Percentiles rank a stretch among this genome's conserved stretches.
Conservation (phyloP, 2,888 invertebrate species). For the Herminia tarsipennalis region DNA sequence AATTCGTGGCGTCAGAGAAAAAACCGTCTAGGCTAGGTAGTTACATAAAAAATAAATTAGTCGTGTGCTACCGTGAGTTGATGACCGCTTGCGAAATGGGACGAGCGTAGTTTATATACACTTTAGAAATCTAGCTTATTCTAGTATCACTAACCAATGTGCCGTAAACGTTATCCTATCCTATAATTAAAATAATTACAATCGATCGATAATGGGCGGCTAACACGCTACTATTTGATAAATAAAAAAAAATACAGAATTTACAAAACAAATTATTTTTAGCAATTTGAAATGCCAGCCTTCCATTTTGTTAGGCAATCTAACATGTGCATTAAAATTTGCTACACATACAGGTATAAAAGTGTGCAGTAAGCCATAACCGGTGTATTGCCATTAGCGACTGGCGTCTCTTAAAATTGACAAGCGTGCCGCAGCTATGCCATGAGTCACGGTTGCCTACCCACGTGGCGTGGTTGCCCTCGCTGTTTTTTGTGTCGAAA, state of each 20-base stretch:
- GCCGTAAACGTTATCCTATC: conserved; percentile 17
- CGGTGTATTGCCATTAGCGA: conserved; percentile 27
- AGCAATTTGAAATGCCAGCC: too few relatives aligned
- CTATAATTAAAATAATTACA: conserved; percentile 17
- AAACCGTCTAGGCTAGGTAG: conserved; percentile 44
- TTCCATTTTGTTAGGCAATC: not conserved
- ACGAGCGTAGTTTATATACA: conserved; percentile 5
- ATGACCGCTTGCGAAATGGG: conserved; percentile 10
- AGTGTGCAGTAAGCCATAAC: conserved; percentile 29
- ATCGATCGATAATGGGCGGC: conserved; percentile 11
- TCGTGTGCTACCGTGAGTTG: conserved; percentile 5
- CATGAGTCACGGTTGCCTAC: conserved; percentile 62
- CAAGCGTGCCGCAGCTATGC: conserved; percentile 34
- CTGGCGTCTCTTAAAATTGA: conserved; percentile 33
- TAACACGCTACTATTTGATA: conserved; percentile 14
- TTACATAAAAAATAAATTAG: conserved; percentile 35
- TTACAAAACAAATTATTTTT: too few relatives aligned
- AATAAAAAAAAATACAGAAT: too few relatives aligned
- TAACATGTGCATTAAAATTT: not conserved
- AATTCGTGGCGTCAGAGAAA: conserved; percentile 46
- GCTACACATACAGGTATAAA: conserved; percentile 11
- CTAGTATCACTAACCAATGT: conserved; percentile 13
- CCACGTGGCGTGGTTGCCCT: conserved; percentile 55
- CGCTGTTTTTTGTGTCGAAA: conserved; percentile 43
- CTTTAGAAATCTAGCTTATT: too few relatives aligned